These are phyloP conservation scores for Hyperopisus bebe DNA, from an alignment of 2,113 vertebrate genomes.

Conservation along the genomic window DNA sequence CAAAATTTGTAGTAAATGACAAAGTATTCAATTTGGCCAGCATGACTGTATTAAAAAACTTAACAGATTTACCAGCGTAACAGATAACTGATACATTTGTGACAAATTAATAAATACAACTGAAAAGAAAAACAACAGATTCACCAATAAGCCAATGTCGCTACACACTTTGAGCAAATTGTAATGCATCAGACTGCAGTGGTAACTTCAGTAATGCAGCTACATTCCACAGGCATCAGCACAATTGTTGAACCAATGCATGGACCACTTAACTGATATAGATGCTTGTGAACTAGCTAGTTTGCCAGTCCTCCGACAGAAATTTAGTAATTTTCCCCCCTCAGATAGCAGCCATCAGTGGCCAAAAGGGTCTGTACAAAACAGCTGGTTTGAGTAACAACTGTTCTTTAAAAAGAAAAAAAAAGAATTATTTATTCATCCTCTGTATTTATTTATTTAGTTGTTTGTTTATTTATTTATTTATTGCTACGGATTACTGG, in stretches of 20 bases:
- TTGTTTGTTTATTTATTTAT: constrained; percentile 16
- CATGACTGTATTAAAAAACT: not conserved
- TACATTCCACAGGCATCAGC: not conserved
- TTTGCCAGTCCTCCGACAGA: not conserved
- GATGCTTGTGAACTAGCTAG: not conserved
- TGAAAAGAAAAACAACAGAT: not conserved
- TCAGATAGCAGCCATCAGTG: not conserved
- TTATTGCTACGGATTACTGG: constrained; percentile 14
- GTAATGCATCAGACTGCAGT: not conserved
- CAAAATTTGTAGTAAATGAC: not conserved
- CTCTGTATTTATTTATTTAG: constrained; percentile 20
- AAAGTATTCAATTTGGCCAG: not conserved
- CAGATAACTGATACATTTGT: not conserved
- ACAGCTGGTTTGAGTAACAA: constrained; percentile 10
- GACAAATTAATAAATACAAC: not conserved
- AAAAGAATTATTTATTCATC: constrained; percentile 4
- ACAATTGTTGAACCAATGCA: not conserved
- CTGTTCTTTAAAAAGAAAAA: not conserved
- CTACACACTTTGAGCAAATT: not conserved
- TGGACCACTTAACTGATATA: not conserved
- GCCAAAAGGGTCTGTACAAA: not conserved
- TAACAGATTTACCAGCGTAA: not conserved
- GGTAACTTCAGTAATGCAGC: not conserved
- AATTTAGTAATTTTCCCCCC: not conserved
- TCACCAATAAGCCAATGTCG: not conserved